Conservation (phyloP, 2,797 vertebrate genomes). For the Anguilla marmorata region DNA sequence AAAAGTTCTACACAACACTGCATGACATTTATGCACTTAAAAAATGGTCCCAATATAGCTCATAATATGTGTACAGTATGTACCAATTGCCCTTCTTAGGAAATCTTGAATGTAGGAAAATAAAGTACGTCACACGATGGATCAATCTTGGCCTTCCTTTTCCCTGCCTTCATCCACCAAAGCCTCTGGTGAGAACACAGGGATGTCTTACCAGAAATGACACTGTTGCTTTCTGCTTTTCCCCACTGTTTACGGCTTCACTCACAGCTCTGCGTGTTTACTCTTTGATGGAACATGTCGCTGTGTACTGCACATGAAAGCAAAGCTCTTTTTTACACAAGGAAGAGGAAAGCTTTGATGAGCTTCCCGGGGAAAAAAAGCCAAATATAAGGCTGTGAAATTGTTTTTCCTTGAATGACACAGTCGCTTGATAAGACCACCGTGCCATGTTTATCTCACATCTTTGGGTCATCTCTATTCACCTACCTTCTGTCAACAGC, state of each 20-base stretch:
- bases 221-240: not conserved
- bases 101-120: not conserved
- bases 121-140: not conserved
- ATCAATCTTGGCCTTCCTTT: not conserved
- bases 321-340: not conserved
- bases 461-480: not conserved
- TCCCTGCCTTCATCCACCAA: not conserved
- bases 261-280: constrained; percentile 21
- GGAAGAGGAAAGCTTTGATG: constrained; percentile 27
- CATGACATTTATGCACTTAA: too few species aligned
- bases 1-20: too few species aligned
- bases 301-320: not conserved
- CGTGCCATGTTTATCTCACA: not conserved
- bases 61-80: too few species aligned
- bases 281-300: not conserved
- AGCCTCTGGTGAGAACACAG: not conserved
- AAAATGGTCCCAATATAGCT: too few species aligned
- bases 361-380: constrained; percentile 13
- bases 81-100: too few species aligned
- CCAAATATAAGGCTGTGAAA: not conserved
- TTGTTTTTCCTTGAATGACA: not conserved
- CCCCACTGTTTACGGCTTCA: constrained; percentile 9
- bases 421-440: not conserved
- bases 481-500: not conserved
- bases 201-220: not conserved